Conservation (phyloP, 1,140 invertebrate genomes). For the Sminthurinus signatus region DNA sequence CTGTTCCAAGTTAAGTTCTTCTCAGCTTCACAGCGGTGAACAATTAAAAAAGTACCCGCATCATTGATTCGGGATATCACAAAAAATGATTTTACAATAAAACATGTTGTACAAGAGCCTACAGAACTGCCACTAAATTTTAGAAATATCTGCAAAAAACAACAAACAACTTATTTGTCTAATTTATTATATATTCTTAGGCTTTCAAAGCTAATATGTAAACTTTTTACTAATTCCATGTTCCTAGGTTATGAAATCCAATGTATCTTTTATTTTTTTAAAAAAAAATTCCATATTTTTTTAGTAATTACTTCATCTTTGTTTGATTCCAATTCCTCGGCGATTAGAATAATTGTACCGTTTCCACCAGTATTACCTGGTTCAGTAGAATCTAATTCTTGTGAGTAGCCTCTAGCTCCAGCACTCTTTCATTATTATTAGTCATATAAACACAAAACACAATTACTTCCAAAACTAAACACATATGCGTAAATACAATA, state of each 20-base stretch:
- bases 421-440: no score
- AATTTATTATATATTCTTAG: no score
- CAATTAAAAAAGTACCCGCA: conserved; percentile 48
- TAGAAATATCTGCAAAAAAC: conserved; percentile 43
- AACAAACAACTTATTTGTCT: no score
- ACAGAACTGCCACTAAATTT: conserved; percentile 19
- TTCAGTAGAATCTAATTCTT: background rate
- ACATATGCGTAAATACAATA: no score
- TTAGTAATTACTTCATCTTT: conserved; percentile 36
- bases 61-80: conserved; percentile 51
- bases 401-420: conserved; percentile 22
- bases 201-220: no score
- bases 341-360: conserved; percentile 30
- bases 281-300: background rate
- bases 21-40: conserved; percentile 48
- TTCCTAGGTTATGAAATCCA: no score
- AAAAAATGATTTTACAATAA: conserved; percentile 53
- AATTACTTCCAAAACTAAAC: no score
- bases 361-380: conserved; percentile 7
- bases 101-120: conserved; percentile 45
- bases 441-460: no score
- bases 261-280: background rate
- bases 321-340: conserved; percentile 28
- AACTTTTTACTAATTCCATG: no score
- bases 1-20: conserved; percentile 30